Conservation (phyloP, 1,140 invertebrate species). For the Anastrepha ludens region DNA sequence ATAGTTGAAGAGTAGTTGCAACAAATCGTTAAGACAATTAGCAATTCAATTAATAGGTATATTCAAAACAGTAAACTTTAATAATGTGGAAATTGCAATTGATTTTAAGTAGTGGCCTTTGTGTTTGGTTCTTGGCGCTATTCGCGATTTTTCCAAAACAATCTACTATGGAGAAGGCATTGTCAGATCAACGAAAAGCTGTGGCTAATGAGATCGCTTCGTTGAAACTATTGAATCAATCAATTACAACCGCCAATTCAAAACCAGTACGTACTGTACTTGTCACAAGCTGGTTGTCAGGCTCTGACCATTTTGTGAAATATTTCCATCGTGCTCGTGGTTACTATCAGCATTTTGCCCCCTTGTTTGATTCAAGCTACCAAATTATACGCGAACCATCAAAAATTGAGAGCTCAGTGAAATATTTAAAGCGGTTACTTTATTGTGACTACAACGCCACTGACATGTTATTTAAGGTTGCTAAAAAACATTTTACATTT, state of each 20-base stretch:
- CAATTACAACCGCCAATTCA: not conserved
- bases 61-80: not conserved
- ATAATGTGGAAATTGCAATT: slow-evolving; percentile 5
- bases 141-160: not conserved
- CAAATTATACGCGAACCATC: not conserved
- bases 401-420: not conserved
- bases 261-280: not conserved
- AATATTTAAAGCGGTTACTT: not conserved
- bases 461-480: not conserved
- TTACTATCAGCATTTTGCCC: slow-evolving; percentile 5
- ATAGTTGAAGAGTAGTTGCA: too few species aligned
- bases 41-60: too few species aligned
- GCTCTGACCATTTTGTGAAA: not conserved
- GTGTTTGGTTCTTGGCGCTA: not conserved
- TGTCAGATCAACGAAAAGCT: not conserved
- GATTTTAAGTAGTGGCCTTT: not conserved
- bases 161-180: not conserved
- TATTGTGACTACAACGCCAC: not conserved
- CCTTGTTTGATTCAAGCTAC: not conserved
- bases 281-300: slow-evolving; percentile 10
- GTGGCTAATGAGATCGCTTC: not conserved
- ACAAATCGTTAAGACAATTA: too few species aligned
- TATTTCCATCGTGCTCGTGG: slow-evolving; percentile 12
- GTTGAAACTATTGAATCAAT: not conserved
- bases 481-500: slow-evolving; percentile 27